Evolutionary conservation across 1,140 invertebrate genomes (phyloP), one percentile per base, ranked within the genome.

Genomic region (Asobara japonica): DNA sequence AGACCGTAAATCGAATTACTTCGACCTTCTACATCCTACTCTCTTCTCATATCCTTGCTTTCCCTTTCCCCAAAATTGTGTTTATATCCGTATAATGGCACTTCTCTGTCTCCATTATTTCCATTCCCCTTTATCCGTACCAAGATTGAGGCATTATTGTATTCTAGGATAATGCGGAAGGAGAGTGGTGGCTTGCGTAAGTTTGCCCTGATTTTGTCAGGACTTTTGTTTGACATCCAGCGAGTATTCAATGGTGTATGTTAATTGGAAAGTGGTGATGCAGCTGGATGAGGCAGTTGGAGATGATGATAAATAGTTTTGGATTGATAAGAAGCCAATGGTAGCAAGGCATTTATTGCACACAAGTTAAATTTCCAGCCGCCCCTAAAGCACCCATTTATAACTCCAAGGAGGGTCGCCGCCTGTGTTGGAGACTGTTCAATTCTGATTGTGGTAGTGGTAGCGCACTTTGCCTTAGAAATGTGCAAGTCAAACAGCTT

Each of bases 401-500:
- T 79, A 79, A 80, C 78, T 69, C 76, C 74, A 69, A 68, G 60
- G 74, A 68, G 74, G 73, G 75, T 74, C 71, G 41, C 72, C 71
- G 73, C 70, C 68, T 41, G 74, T 73, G 67, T 75, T 18, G 6
- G 48, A n/a, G n/a, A n/a, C n/a, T n/a, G n/a, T n/a, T n/a, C n/a
- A n/a, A n/a, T 38, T 41, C 25, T 20, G 36, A 56, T 56, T 22
- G 22, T 56, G 31, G 64, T 36, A 61, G 51, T 67, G 61, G 71
- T 41, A n/a, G 33, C 67, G 61, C 65, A 62, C 78, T 75, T 76
- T 74, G 60, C 76, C 74, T 77, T 77, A 82, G 82, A 84, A 84
- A 86, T 83, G 84, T 83, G 81, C 81, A 84, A 86, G 84, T 86
- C 82, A 84, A 86, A 86, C 81, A 84, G 81, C 79, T 82, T 80